These are phyloP conservation scores for Oryzias celebensis DNA, from an alignment of 2,113 vertebrate species.

Conservation along the genomic window DNA sequence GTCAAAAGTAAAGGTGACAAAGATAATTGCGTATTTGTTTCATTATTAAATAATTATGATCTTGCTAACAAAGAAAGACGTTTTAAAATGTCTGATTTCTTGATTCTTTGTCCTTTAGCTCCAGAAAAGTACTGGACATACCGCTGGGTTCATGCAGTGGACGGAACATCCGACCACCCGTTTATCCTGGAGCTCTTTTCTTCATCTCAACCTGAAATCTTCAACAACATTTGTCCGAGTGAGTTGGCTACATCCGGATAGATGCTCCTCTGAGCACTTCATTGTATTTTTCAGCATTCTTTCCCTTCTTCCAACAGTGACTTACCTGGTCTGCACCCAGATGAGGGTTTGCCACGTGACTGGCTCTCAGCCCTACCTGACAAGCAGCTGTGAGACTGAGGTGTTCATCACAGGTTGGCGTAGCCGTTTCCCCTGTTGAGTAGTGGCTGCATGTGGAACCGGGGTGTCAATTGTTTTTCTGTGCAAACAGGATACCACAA, in stretches of 20 bases:
- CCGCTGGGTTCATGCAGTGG: slow-evolving; percentile 88
- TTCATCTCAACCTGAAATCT: slow-evolving; percentile 90
- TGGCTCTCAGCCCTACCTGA: slow-evolving; percentile 80
- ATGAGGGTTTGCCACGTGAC: slow-evolving; percentile 84
- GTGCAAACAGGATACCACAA: slow-evolving; percentile 81
- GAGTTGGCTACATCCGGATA: slow-evolving; percentile 30
- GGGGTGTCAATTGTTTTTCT: background rate
- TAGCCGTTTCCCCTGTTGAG: background rate
- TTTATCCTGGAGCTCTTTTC: slow-evolving; percentile 92
- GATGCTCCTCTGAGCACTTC: background rate
- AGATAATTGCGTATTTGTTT: slow-evolving; percentile 43
- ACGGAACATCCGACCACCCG: slow-evolving; percentile 83
- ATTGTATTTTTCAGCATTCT: background rate
- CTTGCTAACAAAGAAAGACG: background rate
- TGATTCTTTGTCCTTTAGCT: slow-evolving; percentile 58
- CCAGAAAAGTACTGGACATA: slow-evolving; percentile 88
- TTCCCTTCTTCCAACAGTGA: slow-evolving; percentile 60
- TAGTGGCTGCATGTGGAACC: background rate
- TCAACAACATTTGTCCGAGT: slow-evolving; percentile 88
- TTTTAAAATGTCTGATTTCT: background rate
- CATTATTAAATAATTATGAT: background rate
- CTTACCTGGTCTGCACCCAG: slow-evolving; percentile 88
- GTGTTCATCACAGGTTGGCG: slow-evolving; percentile 83
- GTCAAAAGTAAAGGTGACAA: slow-evolving; percentile 79
- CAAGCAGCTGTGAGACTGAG: slow-evolving; percentile 88